These are phyloP conservation scores for Stictocephala bisonia DNA, from an alignment of 2,888 invertebrate genomes.

Conservation along the genomic window DNA sequence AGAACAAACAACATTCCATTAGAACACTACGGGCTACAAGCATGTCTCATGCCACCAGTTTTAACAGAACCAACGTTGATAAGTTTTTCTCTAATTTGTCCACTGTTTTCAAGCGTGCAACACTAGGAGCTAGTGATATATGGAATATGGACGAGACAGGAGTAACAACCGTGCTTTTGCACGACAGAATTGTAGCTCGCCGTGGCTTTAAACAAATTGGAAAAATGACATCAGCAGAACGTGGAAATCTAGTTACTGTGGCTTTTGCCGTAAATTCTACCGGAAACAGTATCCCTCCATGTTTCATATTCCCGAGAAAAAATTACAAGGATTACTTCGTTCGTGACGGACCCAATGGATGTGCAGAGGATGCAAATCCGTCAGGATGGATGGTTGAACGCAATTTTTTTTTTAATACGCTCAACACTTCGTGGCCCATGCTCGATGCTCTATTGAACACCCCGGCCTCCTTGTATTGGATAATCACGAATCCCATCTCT, in stretches of 20 bases:
- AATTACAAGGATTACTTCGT: conserved; percentile 58
- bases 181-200: conserved; percentile 53
- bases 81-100: conserved; percentile 48
- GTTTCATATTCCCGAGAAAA: conserved; percentile 58
- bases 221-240: conserved; percentile 58
- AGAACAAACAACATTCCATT: neutral
- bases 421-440: conserved; percentile 49
- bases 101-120: conserved; percentile 41
- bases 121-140: conserved; percentile 49
- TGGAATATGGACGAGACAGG: conserved; percentile 58
- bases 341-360: conserved; percentile 59
- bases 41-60: conserved; percentile 37
- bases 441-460: conserved; percentile 3
- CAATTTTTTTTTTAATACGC: conserved; percentile 48
- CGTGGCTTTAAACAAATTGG: conserved; percentile 57
- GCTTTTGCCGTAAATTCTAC: conserved; percentile 53
- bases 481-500: conserved; percentile 8
- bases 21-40: conserved; percentile 29
- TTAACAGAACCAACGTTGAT: conserved; percentile 39
- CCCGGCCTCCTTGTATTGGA: neutral
- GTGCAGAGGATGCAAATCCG: conserved; percentile 55
- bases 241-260: conserved; percentile 57
- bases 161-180: conserved; percentile 57
- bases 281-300: conserved; percentile 57
- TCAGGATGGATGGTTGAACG: conserved; percentile 59